Evolutionary conservation across 2,113 vertebrate species (phyloP).

Genomic region (Lonchura striata): DNA sequence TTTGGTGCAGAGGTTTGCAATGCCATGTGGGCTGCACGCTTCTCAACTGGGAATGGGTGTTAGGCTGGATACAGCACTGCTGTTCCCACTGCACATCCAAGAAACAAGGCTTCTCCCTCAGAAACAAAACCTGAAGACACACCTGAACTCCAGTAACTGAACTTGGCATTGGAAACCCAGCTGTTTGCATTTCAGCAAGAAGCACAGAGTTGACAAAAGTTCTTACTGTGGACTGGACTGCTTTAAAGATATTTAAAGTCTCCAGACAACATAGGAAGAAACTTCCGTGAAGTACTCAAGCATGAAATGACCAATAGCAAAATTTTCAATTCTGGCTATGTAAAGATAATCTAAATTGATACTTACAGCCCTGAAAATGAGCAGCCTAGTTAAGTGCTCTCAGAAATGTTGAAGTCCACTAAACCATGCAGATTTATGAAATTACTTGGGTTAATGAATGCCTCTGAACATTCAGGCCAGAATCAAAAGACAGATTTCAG

Average conservation of each 20-base stretch:
- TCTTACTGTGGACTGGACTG: background rate
- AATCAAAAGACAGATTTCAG: background rate
- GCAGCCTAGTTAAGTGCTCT: background rate
- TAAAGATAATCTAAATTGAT: background rate
- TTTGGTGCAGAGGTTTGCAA: background rate
- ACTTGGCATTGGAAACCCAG: rapidly evolving
- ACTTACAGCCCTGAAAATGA: background rate
- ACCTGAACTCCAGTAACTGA: background rate
- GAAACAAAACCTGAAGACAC: background rate
- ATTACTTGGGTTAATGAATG: background rate
- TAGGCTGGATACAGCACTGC: background rate
- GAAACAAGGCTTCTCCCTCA: background rate
- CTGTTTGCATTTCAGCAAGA: background rate
- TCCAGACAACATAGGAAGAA: background rate
- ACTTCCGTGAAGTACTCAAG: background rate
- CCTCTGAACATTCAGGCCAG: background rate
- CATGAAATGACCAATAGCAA: background rate
- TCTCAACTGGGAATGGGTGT: background rate
- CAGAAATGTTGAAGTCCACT: background rate
- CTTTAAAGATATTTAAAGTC: background rate
- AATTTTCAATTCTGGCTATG: background rate
- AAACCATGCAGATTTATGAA: background rate
- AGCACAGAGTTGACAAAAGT: background rate
- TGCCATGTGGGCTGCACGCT: rapidly evolving
- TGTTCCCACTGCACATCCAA: rapidly evolving